phyloP scores from a whole-genome alignment of 2,113 vertebrate species.

The Glaucidium brasilianum region DNA sequence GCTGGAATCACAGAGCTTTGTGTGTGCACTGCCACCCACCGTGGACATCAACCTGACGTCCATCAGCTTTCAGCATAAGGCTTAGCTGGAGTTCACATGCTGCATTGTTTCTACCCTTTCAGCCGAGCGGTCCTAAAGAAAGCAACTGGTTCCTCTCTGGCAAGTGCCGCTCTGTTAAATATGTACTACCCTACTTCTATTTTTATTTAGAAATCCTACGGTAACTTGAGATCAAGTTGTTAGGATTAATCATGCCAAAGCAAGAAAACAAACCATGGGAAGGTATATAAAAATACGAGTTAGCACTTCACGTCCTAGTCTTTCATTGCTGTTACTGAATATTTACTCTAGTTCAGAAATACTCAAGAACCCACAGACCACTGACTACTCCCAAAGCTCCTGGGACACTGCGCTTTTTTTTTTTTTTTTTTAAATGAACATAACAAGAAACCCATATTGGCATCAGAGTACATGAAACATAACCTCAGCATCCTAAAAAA shows the following conservation, averaged over 20 bases:
- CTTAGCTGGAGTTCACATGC: background rate
- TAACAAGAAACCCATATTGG: conserved; percentile 19
- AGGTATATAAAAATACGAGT: background rate
- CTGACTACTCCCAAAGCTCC: background rate
- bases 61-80: background rate
- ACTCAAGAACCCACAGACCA: background rate
- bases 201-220: background rate
- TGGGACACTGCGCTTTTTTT: background rate
- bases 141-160: background rate
- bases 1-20: background rate
- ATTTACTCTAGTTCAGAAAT: conserved; percentile 16
- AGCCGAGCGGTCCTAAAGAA: background rate
- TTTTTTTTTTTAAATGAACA: background rate
- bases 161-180: background rate
- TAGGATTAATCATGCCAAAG: conserved; percentile 1
- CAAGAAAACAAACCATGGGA: background rate
- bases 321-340: background rate
- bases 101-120: background rate
- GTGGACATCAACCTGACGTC: background rate
- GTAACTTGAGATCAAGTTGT: background rate
- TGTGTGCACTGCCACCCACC: accelerated
- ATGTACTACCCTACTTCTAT: background rate
- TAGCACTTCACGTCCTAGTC: background rate
- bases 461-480: background rate
- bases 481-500: conserved; percentile 6